Evolutionary conservation across 2,888 invertebrate species (phyloP).

Genomic region (Cephus runcator): DNA sequence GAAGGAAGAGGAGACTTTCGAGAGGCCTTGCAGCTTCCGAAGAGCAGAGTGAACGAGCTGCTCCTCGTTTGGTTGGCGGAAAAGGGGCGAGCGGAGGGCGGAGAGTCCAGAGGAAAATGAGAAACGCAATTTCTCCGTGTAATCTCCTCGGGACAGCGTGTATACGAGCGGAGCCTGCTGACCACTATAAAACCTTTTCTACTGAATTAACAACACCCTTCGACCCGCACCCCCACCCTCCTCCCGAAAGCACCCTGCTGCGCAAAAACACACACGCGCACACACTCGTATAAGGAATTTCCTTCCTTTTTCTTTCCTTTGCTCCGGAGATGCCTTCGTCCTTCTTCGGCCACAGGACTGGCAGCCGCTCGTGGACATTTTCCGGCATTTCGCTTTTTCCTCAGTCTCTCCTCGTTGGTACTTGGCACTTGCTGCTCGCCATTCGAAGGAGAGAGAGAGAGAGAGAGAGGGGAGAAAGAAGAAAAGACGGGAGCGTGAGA

Average conservation of each 20-base stretch:
- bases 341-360: too few species aligned
- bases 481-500: neutral
- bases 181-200: conserved; percentile 5
- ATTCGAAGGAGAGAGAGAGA: too few species aligned
- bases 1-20: too few species aligned
- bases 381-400: neutral
- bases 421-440: too few species aligned
- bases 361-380: too few species aligned
- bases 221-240: too few species aligned
- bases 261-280: neutral
- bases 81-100: neutral
- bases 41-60: too few species aligned
- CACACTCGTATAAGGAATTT: neutral
- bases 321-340: neutral
- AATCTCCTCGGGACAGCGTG: neutral
- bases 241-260: too few species aligned
- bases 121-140: conserved; percentile 2
- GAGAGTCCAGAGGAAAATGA: neutral
- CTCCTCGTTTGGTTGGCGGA: neutral
- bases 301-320: neutral
- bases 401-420: too few species aligned
- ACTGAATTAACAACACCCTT: conserved; percentile 1
- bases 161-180: conserved; percentile 2
- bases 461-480: neutral
- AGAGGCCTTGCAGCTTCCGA: too few species aligned